Base-by-base conservation (phyloP, 2,113 vertebrate species). In the Triplophysa siluroides region DNA sequence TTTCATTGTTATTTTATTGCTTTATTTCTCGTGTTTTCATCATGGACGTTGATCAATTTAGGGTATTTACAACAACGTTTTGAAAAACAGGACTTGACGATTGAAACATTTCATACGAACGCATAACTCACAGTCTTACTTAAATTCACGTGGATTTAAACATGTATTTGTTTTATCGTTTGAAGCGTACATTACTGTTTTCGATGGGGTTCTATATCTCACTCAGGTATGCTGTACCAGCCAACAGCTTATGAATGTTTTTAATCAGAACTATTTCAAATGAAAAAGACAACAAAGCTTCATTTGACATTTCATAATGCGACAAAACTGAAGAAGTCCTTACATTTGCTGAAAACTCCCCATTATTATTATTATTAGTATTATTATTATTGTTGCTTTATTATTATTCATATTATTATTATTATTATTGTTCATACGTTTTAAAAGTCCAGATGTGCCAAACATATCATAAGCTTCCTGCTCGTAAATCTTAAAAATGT, bases 211-310 rank as follows among this genome's bases (percentile, higher is more conserved):
- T 95, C 94, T 95, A 89, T 95, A 95, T 96, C 94, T 99, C 95
- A 97, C 97, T 99, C 98, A 99, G 98, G 98, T 99, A 98, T 96
- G 95, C 96, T 95, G 96, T 96, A 95, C 94, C 95, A 96, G 96
- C 95, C 95, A 97, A 98, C 96, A 98, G 95, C 96, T 96, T 95
- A 95, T 98, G 98, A 98, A 99, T 99, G 97, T 98, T 97, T 98
- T 95, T 93, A 95, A 96, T 95, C 94, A 93, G 93, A 94, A 94
- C 94, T 94, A 90, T 90, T 93, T 94, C 92, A 92, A 93, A 93
- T 91, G 92, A 94, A 85, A 73, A 89, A 72, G 84, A 89, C 83
- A 72, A 85, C 82, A 87, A 88, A 89, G 89, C 43, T 45, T 62
- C 91, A 94, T 92, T 88, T 90, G 85, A 91, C 91, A 94, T 87